Evolutionary conservation across 92 coral and sea anemone species (phyloP).

Genomic region (Actinernus sp.): DNA sequence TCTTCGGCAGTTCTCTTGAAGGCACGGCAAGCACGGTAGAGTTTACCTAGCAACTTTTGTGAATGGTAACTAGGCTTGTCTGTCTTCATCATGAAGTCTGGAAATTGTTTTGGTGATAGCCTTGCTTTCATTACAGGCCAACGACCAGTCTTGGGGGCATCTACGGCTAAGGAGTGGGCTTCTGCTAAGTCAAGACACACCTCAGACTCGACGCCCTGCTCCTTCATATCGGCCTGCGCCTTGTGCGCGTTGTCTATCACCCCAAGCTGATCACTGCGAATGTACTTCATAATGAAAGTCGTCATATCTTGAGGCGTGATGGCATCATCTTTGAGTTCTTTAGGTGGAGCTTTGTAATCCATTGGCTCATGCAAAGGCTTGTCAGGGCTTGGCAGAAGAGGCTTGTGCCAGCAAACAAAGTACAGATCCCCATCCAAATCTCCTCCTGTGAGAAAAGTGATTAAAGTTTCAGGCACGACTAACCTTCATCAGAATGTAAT

Average conservation of each 20-base stretch:
- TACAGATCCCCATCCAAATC: slow-evolving; percentile 98
- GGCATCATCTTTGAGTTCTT: slow-evolving; percentile 39
- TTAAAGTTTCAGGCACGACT: no score
- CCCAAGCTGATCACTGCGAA: slow-evolving; percentile 88
- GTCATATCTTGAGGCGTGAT: slow-evolving; percentile 90
- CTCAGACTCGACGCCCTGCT: slow-evolving; percentile 79
- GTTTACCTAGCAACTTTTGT: slow-evolving; percentile 82
- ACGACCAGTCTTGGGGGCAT: slow-evolving; percentile 94
- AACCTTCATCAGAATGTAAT: no score
- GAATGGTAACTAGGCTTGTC: slow-evolving; percentile 92
- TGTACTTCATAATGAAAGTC: slow-evolving; percentile 82
- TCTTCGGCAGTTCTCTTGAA: slow-evolving; percentile 77
- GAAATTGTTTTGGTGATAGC: slow-evolving; percentile 43
- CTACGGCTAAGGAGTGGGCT: slow-evolving; percentile 89
- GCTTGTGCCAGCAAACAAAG: slow-evolving; percentile 93
- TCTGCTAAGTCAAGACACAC: slow-evolving; percentile 83
- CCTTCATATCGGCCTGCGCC: slow-evolving; percentile 81
- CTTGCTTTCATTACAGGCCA: slow-evolving; percentile 55
- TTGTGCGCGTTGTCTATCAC: slow-evolving; percentile 97
- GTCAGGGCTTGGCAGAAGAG: slow-evolving; percentile 64
- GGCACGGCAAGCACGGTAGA: slow-evolving; percentile 92
- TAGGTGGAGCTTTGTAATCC: slow-evolving; percentile 85
- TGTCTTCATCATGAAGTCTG: slow-evolving; percentile 97
- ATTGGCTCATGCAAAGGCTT: slow-evolving; percentile 74
- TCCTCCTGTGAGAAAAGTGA: slow-evolving; percentile 80